These are phyloP conservation scores for Morbakka virulenta DNA, from an alignment of 30 jellyfish, hydroid and myxozoan genomes.

Conservation along the genomic window DNA sequence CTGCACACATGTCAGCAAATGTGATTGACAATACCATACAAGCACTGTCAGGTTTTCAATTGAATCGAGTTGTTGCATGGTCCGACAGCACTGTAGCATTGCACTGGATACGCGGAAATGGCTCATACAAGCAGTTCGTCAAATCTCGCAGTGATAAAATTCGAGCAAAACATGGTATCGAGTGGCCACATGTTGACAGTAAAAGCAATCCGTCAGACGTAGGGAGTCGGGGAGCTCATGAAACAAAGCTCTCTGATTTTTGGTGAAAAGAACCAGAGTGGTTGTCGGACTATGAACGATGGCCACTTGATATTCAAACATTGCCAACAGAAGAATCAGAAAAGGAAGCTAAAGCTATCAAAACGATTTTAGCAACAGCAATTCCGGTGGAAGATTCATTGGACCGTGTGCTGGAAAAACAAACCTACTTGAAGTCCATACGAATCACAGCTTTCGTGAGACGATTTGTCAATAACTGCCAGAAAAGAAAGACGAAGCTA, in stretches of 20 bases:
- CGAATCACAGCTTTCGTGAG: too few species aligned
- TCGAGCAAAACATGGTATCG: constrained; percentile 23
- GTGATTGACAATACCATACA: background rate
- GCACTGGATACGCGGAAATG: constrained; percentile 49
- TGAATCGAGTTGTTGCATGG: constrained; percentile 21
- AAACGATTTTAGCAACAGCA: constrained; percentile 34
- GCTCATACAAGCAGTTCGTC: constrained; percentile 53
- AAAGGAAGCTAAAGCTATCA: constrained; percentile 36
- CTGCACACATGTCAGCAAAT: constrained; percentile 54
- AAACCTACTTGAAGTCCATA: constrained; percentile 12
- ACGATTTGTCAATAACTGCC: constrained; percentile 40
- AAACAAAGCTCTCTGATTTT: background rate
- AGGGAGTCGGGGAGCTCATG: constrained; percentile 57
- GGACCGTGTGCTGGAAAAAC: background rate
- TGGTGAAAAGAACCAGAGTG: constrained; percentile 57
- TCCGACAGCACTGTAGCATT: constrained; percentile 64
- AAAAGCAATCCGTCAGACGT: constrained; percentile 42
- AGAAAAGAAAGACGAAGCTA: background rate
- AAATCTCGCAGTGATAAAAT: constrained; percentile 35
- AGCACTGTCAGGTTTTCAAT: constrained; percentile 10
- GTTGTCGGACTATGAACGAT: constrained; percentile 10
- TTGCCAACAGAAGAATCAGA: constrained; percentile 21
- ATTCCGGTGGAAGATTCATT: background rate
- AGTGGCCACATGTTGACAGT: constrained; percentile 43
- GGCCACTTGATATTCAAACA: constrained; percentile 42